Evolutionary conservation across 1,140 invertebrate species (phyloP).

Genomic region (Trypoxylus dichotomus): DNA sequence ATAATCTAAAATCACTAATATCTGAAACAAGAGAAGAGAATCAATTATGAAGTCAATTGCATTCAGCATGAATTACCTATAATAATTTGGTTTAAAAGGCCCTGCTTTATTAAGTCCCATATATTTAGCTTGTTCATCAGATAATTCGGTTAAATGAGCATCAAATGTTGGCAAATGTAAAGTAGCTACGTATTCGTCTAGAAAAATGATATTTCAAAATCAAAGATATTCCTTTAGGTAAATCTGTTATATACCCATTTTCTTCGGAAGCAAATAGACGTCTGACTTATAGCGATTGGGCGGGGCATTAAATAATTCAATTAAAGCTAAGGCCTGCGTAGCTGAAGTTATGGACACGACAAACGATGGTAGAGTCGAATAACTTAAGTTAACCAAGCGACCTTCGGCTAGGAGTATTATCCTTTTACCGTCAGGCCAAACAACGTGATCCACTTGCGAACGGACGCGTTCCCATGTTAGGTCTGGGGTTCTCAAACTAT

Average conservation of each 20-base stretch:
- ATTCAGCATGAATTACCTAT: slow-evolving; percentile 65
- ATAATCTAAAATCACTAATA: slow-evolving; percentile 9
- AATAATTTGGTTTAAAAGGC: slow-evolving; percentile 98
- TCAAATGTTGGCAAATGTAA: slow-evolving; percentile 96
- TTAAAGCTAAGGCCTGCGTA: slow-evolving; percentile 92
- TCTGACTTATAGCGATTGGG: slow-evolving; percentile 93
- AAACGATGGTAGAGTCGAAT: slow-evolving; percentile 96
- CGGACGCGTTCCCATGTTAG: slow-evolving; percentile 96
- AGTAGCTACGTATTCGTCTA: slow-evolving; percentile 96
- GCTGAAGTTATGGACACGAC: slow-evolving; percentile 94
- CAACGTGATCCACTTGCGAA: slow-evolving; percentile 96
- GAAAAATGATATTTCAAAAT: slow-evolving; percentile 43
- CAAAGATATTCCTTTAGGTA: no score
- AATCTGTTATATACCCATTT: slow-evolving; percentile 75
- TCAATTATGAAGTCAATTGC: neutral
- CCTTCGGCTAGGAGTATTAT: slow-evolving; percentile 94
- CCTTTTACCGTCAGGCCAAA: slow-evolving; percentile 91
- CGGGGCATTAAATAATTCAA: slow-evolving; percentile 96
- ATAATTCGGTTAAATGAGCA: slow-evolving; percentile 93
- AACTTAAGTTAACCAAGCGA: slow-evolving; percentile 92
- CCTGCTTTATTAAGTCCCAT: slow-evolving; percentile 96
- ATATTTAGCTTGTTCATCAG: slow-evolving; percentile 97
- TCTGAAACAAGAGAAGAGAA: neutral
- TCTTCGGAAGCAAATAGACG: slow-evolving; percentile 96
- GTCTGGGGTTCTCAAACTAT: slow-evolving; percentile 89